Evolutionary conservation across 2,888 invertebrate species (phyloP).

Genomic region (Synanthedon myopaeformis): DNA sequence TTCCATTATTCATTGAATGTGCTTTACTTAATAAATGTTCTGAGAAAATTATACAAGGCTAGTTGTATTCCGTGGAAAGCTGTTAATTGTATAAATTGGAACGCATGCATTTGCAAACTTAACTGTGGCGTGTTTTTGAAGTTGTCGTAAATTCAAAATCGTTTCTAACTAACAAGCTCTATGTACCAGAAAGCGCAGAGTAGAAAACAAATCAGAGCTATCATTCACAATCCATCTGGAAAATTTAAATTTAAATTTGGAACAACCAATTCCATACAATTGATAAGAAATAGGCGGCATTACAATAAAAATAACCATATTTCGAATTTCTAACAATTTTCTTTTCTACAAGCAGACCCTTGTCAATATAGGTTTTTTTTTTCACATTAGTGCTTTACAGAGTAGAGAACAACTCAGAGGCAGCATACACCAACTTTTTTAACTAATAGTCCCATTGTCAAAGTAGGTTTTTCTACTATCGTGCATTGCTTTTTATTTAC

Average conservation of each 20-base stretch:
- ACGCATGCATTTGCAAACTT: constrained; percentile 26
- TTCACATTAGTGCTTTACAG: neutral
- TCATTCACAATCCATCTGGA: constrained; percentile 6
- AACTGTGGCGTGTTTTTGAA: constrained; percentile 20
- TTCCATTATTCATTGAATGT: neutral
- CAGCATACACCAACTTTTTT: neutral
- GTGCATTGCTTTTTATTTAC: constrained; percentile 13
- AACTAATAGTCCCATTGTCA: neutral
- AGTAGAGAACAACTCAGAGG: neutral
- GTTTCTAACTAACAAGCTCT: constrained; percentile 17
- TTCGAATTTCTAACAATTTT: no score
- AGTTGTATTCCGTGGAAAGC: constrained; percentile 29
- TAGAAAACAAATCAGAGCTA: constrained; percentile 28
- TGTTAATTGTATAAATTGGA: constrained; percentile 17
- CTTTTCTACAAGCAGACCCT: no score
- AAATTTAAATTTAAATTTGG: neutral
- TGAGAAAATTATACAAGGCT: constrained; percentile 20
- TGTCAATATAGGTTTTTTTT: no score
- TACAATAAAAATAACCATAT: no score
- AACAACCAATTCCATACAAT: neutral
- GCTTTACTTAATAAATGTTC: constrained; percentile 18
- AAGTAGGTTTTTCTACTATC: neutral
- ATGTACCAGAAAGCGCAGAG: constrained; percentile 25
- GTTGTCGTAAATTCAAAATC: constrained; percentile 21
- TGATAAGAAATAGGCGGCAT: no score